Conservation (phyloP, 2,888 invertebrate species). For the Zaprionus obscuricornis region DNA sequence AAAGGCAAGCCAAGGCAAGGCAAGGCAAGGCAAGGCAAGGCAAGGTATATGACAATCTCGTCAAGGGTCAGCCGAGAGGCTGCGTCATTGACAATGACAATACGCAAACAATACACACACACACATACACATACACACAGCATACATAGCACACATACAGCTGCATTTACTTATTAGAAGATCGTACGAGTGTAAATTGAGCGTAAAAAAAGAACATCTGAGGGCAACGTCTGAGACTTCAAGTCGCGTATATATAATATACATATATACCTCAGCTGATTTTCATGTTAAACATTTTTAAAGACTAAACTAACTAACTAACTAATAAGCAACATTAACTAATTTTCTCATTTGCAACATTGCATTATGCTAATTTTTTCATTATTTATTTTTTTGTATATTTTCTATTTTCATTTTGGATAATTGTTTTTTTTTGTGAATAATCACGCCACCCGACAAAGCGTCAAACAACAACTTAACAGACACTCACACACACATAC, state of each 20-base stretch:
- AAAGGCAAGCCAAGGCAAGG: no score
- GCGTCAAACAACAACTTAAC: conserved; percentile 22
- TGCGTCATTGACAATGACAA: conserved; percentile 71
- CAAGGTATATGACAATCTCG: conserved; percentile 45
- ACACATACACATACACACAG: conserved; percentile 14
- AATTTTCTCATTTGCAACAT: not conserved
- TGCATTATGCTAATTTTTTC: conserved; percentile 17
- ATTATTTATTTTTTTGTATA: not conserved
- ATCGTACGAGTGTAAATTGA: conserved; percentile 72
- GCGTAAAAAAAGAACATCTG: conserved; percentile 15
- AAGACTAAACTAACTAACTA: no score
- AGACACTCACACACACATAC: conserved; percentile 2
- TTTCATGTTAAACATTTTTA: no score
- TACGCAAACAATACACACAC: conserved; percentile 16
- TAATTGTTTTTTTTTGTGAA: conserved; percentile 1
- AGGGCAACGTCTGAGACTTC: conserved; percentile 34
- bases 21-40: no score
- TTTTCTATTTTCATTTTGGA: not conserved
- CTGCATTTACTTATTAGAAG: conserved; percentile 47
- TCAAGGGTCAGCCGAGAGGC: conserved; percentile 55
- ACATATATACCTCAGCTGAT: no score
- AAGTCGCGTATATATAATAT: conserved; percentile 5
- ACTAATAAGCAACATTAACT: no score
- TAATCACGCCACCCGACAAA: conserved; percentile 46
- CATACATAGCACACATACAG: conserved; percentile 12